Base-by-base conservation (phyloP, 2,888 invertebrate species). In the Drosophila yooni region DNA sequence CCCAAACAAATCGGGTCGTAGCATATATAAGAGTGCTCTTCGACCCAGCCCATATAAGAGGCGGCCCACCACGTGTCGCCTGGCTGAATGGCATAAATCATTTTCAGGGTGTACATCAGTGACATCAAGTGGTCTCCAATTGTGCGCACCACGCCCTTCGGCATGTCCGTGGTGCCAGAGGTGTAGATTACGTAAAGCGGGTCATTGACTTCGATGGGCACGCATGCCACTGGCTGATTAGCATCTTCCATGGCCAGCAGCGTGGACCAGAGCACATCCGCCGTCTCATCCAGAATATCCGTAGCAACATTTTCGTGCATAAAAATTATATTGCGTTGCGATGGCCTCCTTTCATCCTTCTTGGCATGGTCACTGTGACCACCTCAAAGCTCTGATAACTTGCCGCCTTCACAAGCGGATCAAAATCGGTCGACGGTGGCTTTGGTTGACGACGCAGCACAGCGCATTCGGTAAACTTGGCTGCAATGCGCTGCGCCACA, bases 401-500 rank as follows among this genome's bases (percentile, higher is more conserved):
- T 7, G 96, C 97, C 15, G 97, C 97, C 92, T 96, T 96, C 29
- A 98, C 94, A 11, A 98, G 93, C 0, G 98, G 97, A 81, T 97
- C 96, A 92, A 98, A 98, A 93, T 98, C 97, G 33, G 95, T 95
- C 11, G 95, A 95, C 0, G 98, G 98, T 18, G 99, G 98, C 50
- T 96, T 95, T 0, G 99, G 99, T 94, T 99, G 99, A 10, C 99
- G 94, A 70, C 99, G 94, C 46, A 99, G 94, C 92, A 99, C 95
- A 0, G 99, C 99, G 92, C 97, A 98, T 93, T 99, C 98, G 1
- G 99, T 98, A 93, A 98, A 99, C 88, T 98, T 98, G 31, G 95
- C 93, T 5, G 97, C 95, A 59, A 99, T 96, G 91, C 96, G 96
- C 92, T 97, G 94, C 0, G 99, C 99, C 1, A 98, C 97, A 40